Percentiles rank a stretch among this genome's conserved stretches.
Conservation (phyloP, 2,113 vertebrate species). For the Trematomus loennbergii region DNA sequence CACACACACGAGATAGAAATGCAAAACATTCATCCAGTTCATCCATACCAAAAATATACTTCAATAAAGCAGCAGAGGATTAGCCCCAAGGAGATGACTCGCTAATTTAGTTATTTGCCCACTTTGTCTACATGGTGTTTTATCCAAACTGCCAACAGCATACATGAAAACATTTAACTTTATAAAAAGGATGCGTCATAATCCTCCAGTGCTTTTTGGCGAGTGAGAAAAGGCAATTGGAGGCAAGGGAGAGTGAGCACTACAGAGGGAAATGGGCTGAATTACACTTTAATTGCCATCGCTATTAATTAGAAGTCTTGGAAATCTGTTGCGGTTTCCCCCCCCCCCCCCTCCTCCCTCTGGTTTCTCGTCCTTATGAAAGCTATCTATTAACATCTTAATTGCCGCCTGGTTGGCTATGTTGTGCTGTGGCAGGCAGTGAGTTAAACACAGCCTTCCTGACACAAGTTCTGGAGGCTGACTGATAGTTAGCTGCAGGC, state of each 20-base stretch:
- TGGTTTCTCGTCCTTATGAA: constrained; percentile 67
- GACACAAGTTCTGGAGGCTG: constrained; percentile 34
- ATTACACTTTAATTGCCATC: constrained; percentile 75
- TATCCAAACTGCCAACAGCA: constrained; percentile 45
- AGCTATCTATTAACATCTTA: constrained; percentile 78
- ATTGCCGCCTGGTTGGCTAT: constrained; percentile 69
- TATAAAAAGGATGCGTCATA: constrained; percentile 36
- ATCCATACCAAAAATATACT: not conserved
- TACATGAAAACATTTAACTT: constrained; percentile 31
- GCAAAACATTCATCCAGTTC: constrained; percentile 20
- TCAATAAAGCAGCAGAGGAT: constrained; percentile 15
- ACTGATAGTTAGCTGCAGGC: constrained; percentile 23
- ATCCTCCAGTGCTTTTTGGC: constrained; percentile 48
- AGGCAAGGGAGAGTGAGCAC: constrained; percentile 33
- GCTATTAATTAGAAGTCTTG: constrained; percentile 78
- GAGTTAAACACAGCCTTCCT: constrained; percentile 60
- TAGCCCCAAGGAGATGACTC: constrained; percentile 41
- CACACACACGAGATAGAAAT: constrained; percentile 33
- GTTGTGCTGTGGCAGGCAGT: constrained; percentile 53
- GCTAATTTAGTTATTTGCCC: constrained; percentile 38
- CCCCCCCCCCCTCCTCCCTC: constrained; percentile 31
- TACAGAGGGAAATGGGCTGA: constrained; percentile 44
- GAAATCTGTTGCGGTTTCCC: constrained; percentile 73
- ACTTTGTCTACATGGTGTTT: constrained; percentile 39
- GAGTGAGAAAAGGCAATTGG: constrained; percentile 39